Base-by-base conservation (phyloP, 2,888 invertebrate genomes). In the Noctua janthe region DNA sequence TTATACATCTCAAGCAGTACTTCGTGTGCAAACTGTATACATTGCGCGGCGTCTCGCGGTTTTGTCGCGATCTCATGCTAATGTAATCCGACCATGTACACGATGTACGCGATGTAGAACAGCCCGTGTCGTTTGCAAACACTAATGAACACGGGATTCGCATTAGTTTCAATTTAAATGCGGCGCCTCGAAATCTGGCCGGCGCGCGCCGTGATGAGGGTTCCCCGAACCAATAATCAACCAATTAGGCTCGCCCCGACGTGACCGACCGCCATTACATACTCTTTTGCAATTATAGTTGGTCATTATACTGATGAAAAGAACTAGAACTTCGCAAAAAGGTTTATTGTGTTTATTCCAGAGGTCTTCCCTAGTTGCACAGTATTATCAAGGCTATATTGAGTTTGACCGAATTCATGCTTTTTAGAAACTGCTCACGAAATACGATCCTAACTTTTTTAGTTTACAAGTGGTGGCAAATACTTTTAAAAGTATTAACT, bases 91-190 rank as follows among this genome's bases (percentile, higher is more conserved):
- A 49, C 43, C 29, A 17, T 20, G 80, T 43, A 17, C 35, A 29
- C 43, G 47, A 67, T 67, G 66, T 39, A 39, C 23, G 23, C 66
- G 43, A 67, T 43, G 67, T 67, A 29, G 54, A 70, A 47, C 73
- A 39, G 70, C 47, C 49, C 54, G 71, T 49, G 71, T 74, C 76
- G 67, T 74, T 64, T 62, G 66, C 67, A 59, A 78, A 81, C 85
- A 75, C 74, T 84, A 87, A 84, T 76, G 81, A 84, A 86, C 85
- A 87, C 67, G 78, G 74, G 72, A 81, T 29, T 85, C 81, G 47
- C 87, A 87, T 87, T 86, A 87, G 87, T 87, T 87, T 86, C 76
- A 73, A 79, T 87, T 84, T 75, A 86, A 87, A 81, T 85, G 85
- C 81, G 81, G 56, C n/a, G 49, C 66, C 74, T 74, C 78, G 76